Conservation (phyloP, 2,113 vertebrate genomes). For the Rhabdornis inornatus region DNA sequence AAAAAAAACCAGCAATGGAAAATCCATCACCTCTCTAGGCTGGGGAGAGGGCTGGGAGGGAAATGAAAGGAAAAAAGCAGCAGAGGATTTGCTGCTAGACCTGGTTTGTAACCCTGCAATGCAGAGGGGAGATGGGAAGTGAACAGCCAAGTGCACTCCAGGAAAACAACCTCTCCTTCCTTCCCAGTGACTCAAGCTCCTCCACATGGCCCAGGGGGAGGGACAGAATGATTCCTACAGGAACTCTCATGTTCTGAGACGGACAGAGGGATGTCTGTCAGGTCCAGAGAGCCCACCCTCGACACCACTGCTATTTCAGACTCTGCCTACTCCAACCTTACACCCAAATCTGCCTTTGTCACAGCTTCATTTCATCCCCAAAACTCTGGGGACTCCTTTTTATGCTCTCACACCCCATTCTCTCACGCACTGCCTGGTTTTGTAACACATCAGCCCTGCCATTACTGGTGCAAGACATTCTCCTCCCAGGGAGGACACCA, state of each 20-base stretch:
- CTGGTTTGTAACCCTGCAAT: neutral
- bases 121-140: neutral
- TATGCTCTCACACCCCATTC: accelerated
- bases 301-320: neutral
- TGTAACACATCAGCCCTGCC: neutral
- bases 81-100: neutral
- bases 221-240: neutral
- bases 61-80: neutral
- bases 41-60: neutral
- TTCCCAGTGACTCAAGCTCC: neutral
- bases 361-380: neutral
- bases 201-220: neutral
- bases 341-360: neutral
- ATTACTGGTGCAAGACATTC: neutral
- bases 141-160: neutral
- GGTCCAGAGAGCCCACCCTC: neutral
- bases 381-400: neutral
- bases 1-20: neutral
- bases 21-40: neutral
- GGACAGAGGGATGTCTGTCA: neutral
- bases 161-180: neutral
- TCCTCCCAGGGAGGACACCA: neutral
- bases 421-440: neutral
- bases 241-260: neutral
- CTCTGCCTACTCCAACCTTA: neutral